phyloP scores from a whole-genome alignment of 2,113 vertebrate species.

The Peromyscus polionotus region DNA sequence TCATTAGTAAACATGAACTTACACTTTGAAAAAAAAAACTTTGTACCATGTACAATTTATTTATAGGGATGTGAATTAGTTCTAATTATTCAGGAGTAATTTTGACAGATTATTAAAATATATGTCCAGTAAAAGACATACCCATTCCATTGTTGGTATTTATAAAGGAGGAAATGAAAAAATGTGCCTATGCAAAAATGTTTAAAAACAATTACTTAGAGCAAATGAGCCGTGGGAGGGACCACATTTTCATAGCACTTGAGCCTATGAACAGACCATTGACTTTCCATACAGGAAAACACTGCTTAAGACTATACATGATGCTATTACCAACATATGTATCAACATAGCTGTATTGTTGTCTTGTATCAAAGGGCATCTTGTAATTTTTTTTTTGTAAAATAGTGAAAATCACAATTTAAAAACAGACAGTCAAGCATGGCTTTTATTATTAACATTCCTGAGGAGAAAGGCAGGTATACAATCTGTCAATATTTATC shows the following conservation, averaged over 20 bases:
- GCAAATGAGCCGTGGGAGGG: not conserved
- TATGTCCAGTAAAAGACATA: not conserved
- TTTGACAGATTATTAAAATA: not conserved
- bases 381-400: not conserved
- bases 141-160: not conserved
- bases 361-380: not conserved
- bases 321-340: not conserved
- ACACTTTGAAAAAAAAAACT: not conserved
- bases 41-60: not conserved
- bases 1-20: conserved; percentile 36
- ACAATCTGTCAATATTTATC: not conserved
- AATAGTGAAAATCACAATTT: not conserved
- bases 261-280: not conserved
- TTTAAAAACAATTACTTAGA: not conserved
- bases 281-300: not conserved
- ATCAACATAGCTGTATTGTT: not conserved
- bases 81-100: not conserved
- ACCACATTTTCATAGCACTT: not conserved
- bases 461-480: rapidly evolving
- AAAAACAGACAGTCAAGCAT: not conserved
- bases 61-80: not conserved
- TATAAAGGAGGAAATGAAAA: not conserved
- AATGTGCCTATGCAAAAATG: not conserved
- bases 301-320: not conserved
- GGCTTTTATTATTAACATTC: too few relatives aligned